Conservation (phyloP, 2,113 vertebrate genomes). For the Lampris megalopsis region DNA sequence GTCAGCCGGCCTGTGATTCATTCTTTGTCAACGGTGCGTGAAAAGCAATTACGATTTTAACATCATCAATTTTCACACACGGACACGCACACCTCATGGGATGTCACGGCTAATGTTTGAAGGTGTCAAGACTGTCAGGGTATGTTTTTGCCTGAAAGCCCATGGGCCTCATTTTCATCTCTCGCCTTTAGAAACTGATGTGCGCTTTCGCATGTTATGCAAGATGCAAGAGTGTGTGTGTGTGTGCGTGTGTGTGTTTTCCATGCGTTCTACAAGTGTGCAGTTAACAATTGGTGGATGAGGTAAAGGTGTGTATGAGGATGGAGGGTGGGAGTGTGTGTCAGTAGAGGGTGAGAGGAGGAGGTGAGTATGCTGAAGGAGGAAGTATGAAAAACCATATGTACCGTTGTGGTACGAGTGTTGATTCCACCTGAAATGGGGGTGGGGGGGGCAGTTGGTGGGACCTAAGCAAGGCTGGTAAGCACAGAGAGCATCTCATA, state of each 20-base stretch:
- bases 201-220: constrained; percentile 54
- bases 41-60: constrained; percentile 66
- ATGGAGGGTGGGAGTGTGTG: not conserved
- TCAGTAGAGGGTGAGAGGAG: not conserved
- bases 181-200: constrained; percentile 51
- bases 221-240: constrained; percentile 23
- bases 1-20: constrained; percentile 37
- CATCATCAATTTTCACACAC: constrained; percentile 40
- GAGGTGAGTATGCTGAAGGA: not conserved
- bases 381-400: no score
- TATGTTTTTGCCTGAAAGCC: constrained; percentile 60
- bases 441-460: no score
- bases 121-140: constrained; percentile 63
- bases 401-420: no score
- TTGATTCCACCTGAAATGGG: no score
- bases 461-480: no score
- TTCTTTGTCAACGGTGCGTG: constrained; percentile 39
- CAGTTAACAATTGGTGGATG: constrained; percentile 23
- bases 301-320: constrained; percentile 2
- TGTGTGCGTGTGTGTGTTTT: constrained; percentile 11
- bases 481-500: no score
- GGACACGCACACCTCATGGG: constrained; percentile 26
- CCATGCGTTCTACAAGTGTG: not conserved
- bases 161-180: constrained; percentile 65
- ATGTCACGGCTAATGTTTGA: constrained; percentile 55